Percentiles rank a stretch among this genome's conserved stretches.
Evolutionary conservation across 1,140 invertebrate genomes (phyloP).

Genomic region (Amyelois transitella): DNA sequence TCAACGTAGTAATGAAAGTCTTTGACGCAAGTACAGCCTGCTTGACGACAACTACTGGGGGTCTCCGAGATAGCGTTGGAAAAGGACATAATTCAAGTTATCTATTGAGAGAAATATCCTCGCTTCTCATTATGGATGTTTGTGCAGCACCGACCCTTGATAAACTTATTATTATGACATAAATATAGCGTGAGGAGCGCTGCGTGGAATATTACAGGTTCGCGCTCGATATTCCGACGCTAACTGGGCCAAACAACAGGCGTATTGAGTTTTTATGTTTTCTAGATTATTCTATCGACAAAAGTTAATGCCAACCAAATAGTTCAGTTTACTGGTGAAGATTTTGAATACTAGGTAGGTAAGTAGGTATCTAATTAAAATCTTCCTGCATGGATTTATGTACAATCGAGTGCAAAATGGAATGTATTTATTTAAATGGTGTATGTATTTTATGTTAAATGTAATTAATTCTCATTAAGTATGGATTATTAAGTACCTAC

Average conservation of each 20-base stretch:
- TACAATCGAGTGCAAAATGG: too few species aligned
- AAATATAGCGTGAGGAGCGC: constrained; percentile 35
- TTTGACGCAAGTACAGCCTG: not conserved
- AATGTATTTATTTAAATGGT: too few species aligned
- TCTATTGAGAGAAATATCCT: constrained; percentile 35
- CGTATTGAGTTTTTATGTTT: not conserved
- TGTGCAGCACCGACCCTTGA: constrained; percentile 47
- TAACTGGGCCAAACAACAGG: constrained; percentile 10
- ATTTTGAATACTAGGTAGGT: too few species aligned
- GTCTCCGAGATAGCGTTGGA: constrained; percentile 31
- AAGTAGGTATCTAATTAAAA: too few species aligned
- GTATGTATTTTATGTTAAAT: too few species aligned
- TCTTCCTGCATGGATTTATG: too few species aligned
- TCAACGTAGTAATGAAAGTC: not conserved
- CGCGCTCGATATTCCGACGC: not conserved
- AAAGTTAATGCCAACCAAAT: too few species aligned
- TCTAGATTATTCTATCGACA: constrained; percentile 4
- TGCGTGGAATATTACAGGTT: constrained; percentile 61
- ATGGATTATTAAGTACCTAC: too few species aligned
- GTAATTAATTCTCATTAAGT: too few species aligned
- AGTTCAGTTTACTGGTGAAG: too few species aligned
- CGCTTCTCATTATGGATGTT: constrained; percentile 39
- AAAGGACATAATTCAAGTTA: constrained; percentile 55
- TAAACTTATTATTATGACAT: constrained; percentile 67
- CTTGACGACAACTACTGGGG: constrained; percentile 29